These are phyloP conservation scores for Hydropsyche tenuis DNA, from an alignment of 1,140 invertebrate genomes.

Conservation along the genomic window DNA sequence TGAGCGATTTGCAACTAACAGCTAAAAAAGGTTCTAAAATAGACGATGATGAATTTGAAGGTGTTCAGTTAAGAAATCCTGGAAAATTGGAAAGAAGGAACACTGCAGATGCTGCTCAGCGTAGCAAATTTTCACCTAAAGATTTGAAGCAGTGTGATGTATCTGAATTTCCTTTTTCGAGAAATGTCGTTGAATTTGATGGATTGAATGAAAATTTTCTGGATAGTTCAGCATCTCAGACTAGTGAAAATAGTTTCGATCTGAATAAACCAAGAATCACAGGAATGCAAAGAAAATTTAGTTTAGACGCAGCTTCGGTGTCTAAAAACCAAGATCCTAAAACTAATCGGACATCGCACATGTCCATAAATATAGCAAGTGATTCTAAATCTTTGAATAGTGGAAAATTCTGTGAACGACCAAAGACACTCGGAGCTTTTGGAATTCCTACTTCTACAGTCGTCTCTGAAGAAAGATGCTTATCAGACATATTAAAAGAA, in stretches of 20 bases:
- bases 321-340: background rate
- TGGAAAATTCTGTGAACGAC: constrained; percentile 13
- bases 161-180: background rate
- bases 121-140: constrained; percentile 55
- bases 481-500: constrained; percentile 12
- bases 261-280: constrained; percentile 32
- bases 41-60: constrained; percentile 54
- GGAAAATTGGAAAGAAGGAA: constrained; percentile 59
- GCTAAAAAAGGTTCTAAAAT: constrained; percentile 54
- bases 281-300: constrained; percentile 42
- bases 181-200: background rate
- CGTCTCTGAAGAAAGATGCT: constrained; percentile 29
- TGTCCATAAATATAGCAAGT: background rate
- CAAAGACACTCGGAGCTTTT: constrained; percentile 39
- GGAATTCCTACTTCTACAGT: constrained; percentile 31
- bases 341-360: no score
- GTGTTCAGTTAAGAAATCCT: constrained; percentile 50
- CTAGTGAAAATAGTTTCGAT: background rate
- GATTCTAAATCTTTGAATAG: background rate
- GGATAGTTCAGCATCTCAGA: background rate
- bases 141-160: constrained; percentile 50
- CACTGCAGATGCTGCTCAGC: constrained; percentile 60
- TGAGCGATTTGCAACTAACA: constrained; percentile 58
- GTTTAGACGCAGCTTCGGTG: constrained; percentile 30
- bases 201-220: constrained; percentile 9